Evolutionary conservation across 2,888 invertebrate species (phyloP).

Genomic region (Ethmia dodecea): DNA sequence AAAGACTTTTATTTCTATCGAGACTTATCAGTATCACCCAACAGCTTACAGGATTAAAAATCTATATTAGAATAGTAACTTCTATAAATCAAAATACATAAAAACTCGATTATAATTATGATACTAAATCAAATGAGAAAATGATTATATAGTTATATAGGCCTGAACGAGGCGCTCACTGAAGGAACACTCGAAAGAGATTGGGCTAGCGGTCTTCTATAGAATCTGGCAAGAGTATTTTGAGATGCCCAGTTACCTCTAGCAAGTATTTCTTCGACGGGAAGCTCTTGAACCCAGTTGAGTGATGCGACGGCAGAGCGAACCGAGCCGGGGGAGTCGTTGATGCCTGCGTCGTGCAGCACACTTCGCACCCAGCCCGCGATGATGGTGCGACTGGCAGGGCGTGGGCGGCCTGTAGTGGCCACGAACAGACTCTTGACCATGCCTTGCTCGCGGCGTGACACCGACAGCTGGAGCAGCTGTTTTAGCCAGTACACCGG

Average conservation of each 20-base stretch:
- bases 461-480: neutral
- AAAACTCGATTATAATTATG: too few species aligned
- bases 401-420: neutral
- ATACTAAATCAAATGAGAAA: too few species aligned
- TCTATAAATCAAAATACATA: too few species aligned
- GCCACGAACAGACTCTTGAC: neutral
- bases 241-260: neutral
- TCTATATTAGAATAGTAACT: too few species aligned
- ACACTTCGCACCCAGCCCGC: neutral
- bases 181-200: neutral
- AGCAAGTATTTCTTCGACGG: neutral
- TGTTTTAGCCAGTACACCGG: conserved; percentile 1
- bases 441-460: neutral
- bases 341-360: neutral
- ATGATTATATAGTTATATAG: too few species aligned
- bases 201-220: neutral
- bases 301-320: neutral
- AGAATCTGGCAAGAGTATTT: conserved; percentile 1
- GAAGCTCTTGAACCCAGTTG: neutral
- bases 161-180: neutral
- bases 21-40: too few species aligned
- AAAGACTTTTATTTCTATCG: too few species aligned
- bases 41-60: too few species aligned
- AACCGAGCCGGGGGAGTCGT: neutral
- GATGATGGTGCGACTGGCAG: neutral